Percentiles rank a stretch among this genome's conserved stretches.
Evolutionary conservation across 2,113 vertebrate genomes (phyloP).

Genomic region (Ptilonorhynchus violaceus): DNA sequence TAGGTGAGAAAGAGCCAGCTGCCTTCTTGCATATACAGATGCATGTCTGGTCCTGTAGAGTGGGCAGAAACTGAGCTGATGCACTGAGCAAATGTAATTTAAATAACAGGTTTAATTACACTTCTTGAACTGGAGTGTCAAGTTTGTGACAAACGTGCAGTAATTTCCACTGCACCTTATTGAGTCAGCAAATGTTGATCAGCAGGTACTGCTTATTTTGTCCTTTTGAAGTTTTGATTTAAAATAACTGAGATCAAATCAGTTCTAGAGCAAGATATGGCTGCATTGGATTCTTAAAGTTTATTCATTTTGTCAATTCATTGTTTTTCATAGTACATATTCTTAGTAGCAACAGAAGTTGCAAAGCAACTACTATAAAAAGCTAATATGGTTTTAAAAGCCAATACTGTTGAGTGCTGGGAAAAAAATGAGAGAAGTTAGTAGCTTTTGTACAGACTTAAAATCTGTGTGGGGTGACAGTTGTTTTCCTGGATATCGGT

Average conservation of each 20-base stretch:
- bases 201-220: conserved; percentile 4
- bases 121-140: conserved; percentile 16
- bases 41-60: neutral
- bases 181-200: conserved; percentile 47
- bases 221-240: conserved; percentile 14
- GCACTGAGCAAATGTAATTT: neutral
- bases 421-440: neutral
- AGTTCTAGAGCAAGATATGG: neutral
- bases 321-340: neutral
- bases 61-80: conserved; percentile 13
- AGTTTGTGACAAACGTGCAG: neutral
- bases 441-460: neutral
- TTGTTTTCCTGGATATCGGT: neutral
- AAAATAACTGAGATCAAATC: neutral
- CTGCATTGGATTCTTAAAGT: neutral
- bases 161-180: neutral
- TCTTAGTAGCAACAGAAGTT: neutral
- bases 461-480: neutral
- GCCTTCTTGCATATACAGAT: neutral
- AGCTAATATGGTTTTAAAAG: neutral
- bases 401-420: neutral
- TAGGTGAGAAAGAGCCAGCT: neutral
- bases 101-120: conserved; percentile 40
- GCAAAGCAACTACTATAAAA: neutral
- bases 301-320: neutral